Evolutionary conservation across 2,888 invertebrate genomes (phyloP).

Genomic region (Mimachlamys varia): DNA sequence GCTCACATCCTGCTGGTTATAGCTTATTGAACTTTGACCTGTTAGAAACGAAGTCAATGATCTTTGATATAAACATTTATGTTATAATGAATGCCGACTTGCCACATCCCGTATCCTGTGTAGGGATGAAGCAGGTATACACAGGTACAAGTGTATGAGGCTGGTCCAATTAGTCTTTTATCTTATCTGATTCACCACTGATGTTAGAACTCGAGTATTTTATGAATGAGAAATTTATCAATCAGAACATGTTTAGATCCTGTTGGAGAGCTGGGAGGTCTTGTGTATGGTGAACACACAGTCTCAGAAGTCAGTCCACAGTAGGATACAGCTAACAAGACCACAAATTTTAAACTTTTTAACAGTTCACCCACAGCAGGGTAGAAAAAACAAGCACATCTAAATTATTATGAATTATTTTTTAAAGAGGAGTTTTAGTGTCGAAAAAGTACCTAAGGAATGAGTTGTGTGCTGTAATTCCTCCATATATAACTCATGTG

Average conservation of each 20-base stretch:
- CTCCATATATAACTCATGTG: background rate
- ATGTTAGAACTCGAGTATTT: background rate
- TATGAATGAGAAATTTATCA: conserved; percentile 29
- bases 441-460: background rate
- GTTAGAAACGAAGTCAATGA: background rate
- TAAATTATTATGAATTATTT: background rate
- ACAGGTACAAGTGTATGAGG: background rate
- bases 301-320: background rate
- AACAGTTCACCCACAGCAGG: background rate
- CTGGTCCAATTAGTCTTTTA: background rate
- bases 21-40: background rate
- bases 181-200: background rate
- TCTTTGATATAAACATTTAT: conserved; percentile 9
- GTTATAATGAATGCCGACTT: background rate
- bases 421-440: background rate
- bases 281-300: background rate
- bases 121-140: background rate
- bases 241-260: background rate
- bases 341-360: background rate
- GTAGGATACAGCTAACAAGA: conserved; percentile 3
- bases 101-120: background rate
- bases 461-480: background rate
- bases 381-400: background rate
- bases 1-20: background rate
- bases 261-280: background rate